Evolutionary conservation across 2,888 invertebrate species (phyloP).

Genomic region (Drosophila nr. fundita): DNA sequence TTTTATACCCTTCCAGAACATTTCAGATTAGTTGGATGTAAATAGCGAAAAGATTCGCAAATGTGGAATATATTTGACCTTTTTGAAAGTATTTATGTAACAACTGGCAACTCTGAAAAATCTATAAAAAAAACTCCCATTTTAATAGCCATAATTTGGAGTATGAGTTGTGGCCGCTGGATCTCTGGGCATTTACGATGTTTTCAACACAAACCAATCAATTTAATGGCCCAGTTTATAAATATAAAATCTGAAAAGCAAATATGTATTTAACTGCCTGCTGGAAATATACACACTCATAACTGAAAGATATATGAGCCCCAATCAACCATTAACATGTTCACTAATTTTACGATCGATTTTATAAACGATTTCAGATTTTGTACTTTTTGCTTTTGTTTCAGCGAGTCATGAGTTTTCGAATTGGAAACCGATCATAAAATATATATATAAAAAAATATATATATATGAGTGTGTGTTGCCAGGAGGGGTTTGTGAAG

Average conservation of each 20-base stretch:
- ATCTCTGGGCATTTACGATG: conserved; percentile 47
- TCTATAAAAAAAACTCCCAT: background rate
- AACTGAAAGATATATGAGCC: conserved; percentile 61
- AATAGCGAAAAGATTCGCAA: no score
- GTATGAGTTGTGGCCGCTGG: background rate
- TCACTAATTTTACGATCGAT: conserved; percentile 77
- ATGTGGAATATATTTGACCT: background rate
- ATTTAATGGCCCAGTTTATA: conserved; percentile 56
- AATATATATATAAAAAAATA: conserved; percentile 17
- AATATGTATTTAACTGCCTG: conserved; percentile 47
- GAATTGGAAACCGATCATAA: conserved; percentile 43
- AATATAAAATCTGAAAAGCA: conserved; percentile 44
- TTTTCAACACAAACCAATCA: conserved; percentile 76
- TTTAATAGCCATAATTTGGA: background rate
- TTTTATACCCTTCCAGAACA: background rate
- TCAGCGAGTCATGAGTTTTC: conserved; percentile 31
- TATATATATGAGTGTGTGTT: background rate
- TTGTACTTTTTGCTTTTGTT: conserved; percentile 49
- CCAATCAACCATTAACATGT: conserved; percentile 82
- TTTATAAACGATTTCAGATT: conserved; percentile 64
- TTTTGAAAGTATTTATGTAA: background rate
- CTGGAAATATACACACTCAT: conserved; percentile 31
- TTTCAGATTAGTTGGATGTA: background rate
- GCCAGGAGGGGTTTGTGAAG: conserved; percentile 41
- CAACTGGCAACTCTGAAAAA: background rate